Conservation (phyloP, 2,113 vertebrate genomes). For the Carassius gibelio region DNA sequence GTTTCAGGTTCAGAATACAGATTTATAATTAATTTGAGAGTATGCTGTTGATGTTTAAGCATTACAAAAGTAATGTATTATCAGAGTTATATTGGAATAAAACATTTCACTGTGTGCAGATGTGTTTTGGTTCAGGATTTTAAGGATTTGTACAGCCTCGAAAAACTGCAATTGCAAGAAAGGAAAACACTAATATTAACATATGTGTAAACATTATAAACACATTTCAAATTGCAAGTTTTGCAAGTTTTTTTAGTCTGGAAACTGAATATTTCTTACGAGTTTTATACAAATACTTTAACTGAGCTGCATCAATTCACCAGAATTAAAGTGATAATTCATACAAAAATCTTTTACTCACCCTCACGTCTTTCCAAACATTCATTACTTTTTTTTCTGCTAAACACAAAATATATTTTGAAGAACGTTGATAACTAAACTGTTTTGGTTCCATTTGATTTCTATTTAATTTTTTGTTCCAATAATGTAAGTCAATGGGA, state of each 20-base stretch:
- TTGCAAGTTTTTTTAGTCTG: neutral
- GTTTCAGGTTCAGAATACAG: neutral
- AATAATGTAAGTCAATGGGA: too few species aligned
- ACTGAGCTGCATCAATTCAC: too few species aligned
- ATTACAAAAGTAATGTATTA: neutral
- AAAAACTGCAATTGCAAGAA: neutral
- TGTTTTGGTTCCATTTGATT: too few species aligned
- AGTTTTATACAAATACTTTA: neutral
- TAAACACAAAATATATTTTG: too few species aligned
- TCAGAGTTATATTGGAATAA: neutral
- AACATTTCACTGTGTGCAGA: neutral
- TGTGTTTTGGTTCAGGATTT: neutral
- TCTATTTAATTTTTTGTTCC: too few species aligned
- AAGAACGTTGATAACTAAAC: too few species aligned
- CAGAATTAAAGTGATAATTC: too few species aligned
- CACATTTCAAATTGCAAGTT: neutral
- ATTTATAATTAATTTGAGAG: neutral
- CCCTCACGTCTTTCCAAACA: too few species aligned
- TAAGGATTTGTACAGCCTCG: neutral
- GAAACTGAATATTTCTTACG: neutral
- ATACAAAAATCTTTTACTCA: too few species aligned
- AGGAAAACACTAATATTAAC: slow-evolving; percentile 8
- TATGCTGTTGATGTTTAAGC: neutral
- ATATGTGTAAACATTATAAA: neutral
- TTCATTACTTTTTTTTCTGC: too few species aligned